These are phyloP conservation scores for Heteromormyrus szaboi DNA, from an alignment of 2,797 vertebrate genomes.

Conservation along the genomic window DNA sequence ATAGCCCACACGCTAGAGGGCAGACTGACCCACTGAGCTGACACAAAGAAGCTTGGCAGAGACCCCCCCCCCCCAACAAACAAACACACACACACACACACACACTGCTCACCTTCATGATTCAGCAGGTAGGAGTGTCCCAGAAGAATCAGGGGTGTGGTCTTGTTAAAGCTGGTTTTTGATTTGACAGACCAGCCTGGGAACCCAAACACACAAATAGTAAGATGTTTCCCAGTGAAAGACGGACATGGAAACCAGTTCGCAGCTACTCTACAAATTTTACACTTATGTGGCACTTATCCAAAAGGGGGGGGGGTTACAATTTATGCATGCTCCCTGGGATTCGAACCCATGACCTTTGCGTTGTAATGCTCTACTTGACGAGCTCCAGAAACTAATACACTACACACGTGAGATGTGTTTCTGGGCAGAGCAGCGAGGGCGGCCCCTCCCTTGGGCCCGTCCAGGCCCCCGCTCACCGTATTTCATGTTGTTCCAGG, in stretches of 20 bases:
- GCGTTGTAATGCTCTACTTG: neutral
- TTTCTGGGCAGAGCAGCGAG: neutral
- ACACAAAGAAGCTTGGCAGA: neutral
- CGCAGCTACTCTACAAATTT: neutral
- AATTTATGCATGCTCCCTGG: neutral
- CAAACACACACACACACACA: neutral
- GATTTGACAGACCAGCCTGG: conserved; percentile 85
- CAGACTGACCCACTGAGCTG: neutral
- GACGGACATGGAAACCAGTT: neutral
- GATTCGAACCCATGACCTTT: neutral
- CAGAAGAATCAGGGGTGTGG: conserved; percentile 69
- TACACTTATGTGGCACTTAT: neutral
- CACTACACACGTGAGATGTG: neutral
- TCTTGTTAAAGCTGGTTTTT: conserved; percentile 79
- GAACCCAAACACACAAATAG: neutral
- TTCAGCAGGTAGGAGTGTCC: conserved; percentile 73
- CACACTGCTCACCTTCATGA: conserved; percentile 61
- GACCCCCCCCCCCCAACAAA: neutral
- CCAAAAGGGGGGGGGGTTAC: neutral
- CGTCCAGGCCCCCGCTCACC: conserved; percentile 54
- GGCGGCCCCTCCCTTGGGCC: neutral
- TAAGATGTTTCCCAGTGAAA: neutral
- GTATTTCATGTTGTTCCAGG: conserved; percentile 90
- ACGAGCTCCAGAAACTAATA: neutral
- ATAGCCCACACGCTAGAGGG: neutral